Evolutionary conservation across 35 echinoderm and acorn worm genomes (phyloP).

Genomic region (Ophiothrix spiculata): DNA sequence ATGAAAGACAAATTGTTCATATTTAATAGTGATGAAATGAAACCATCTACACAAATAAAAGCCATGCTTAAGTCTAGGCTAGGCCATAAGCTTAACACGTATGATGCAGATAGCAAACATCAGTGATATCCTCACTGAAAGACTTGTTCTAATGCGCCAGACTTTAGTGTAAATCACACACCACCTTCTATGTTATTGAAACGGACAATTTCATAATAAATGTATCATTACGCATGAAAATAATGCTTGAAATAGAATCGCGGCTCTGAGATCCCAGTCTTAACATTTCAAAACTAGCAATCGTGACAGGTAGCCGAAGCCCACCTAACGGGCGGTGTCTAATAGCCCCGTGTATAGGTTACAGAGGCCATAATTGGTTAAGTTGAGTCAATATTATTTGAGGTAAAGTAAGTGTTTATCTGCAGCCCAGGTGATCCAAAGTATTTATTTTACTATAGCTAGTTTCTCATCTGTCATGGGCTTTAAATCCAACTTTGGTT

Average conservation of each 20-base stretch:
- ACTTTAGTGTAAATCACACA: no score
- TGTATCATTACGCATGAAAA: not conserved
- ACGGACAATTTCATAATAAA: no score
- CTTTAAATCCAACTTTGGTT: no score
- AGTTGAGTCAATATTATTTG: slow-evolving; percentile 2
- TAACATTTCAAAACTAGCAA: not conserved
- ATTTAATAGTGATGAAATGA: no score
- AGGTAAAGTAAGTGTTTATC: not conserved
- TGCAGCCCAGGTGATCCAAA: not conserved
- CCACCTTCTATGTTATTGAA: no score
- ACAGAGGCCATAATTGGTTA: not conserved
- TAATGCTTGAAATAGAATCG: not conserved
- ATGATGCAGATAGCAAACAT: no score
- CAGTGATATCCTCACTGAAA: no score
- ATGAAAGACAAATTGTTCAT: no score
- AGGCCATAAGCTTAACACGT: no score
- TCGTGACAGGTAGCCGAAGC: not conserved
- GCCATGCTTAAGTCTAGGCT: no score
- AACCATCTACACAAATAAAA: no score
- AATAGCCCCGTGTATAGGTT: not conserved
- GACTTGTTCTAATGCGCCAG: no score
- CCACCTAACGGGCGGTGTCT: not conserved
- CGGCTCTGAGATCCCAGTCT: not conserved
- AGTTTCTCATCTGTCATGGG: not conserved
- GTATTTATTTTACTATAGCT: not conserved